Base-by-base conservation (phyloP, 2,888 invertebrate species). In the Cosmopolites sordidus region DNA sequence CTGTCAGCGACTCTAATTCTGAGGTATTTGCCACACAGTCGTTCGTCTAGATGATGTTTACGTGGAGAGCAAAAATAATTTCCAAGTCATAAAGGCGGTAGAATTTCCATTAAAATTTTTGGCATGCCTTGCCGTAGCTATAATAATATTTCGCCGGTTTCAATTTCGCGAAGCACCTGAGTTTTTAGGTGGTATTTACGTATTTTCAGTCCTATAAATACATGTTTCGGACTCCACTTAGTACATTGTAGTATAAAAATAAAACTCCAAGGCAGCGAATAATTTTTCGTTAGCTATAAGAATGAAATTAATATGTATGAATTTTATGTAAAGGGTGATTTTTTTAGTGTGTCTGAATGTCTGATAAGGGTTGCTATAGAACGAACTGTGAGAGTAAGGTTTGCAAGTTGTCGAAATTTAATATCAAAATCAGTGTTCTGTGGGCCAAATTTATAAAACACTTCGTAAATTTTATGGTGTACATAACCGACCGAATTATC, bases 141-240 rank as follows among this genome's bases (percentile, higher is more conserved):
- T 15, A 9, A 11, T 37, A 38, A 47, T n/a, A 47, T 47, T 38
- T 17, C 16, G n/a, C 3, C 4, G 33, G n/a, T 5, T 33, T 17
- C n/a, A 37, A 30, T 12, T 22, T 17, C 39, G 17, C 47, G 15
- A 39, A 39, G 39, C 47, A 47, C 47, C 47, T 47, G 47, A 47
- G 38, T 17, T 18, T n/a, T 18, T 2, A 12, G 8, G 33, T 11
- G 15, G 12, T 39, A 47, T 47, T 47, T 47, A 47, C 47, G 47
- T 29, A 22, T 18, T 16, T 38, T 30, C n/a, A 5, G 12, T 16
- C 30, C 46, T 47, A 51, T 30, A 47, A 47, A 51, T 51, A 51
- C 30, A 17, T 51, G 22, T 51, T 39, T 33, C 33, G 30, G 46
- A 47, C 46, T 41, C 51, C 51, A 51, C 51, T 46, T 51, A 51